Evolutionary conservation across 2,797 vertebrate genomes (phyloP).

Genomic region (Thamnophis elegans): DNA sequence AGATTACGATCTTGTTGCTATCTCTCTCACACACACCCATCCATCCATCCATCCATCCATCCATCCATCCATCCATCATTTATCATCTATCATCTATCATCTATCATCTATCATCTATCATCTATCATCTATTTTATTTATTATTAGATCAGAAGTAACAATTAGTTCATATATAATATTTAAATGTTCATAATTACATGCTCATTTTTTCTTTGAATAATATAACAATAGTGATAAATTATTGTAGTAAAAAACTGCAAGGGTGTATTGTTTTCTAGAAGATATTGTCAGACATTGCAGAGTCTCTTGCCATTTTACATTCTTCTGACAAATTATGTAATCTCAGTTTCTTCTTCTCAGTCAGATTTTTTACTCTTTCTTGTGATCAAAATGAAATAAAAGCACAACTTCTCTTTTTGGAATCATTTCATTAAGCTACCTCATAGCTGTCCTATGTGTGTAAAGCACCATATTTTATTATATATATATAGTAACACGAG

Average conservation of each 20-base stretch:
- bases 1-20: too few species aligned
- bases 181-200: background rate
- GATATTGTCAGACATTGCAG: background rate
- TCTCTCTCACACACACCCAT: background rate
- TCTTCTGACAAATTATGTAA: background rate
- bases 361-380: slow-evolving; percentile 5
- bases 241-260: background rate
- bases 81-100: background rate
- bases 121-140: background rate
- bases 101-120: background rate
- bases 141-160: background rate
- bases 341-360: background rate
- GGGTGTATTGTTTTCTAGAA: background rate
- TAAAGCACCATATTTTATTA: background rate
- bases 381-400: background rate
- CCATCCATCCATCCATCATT: too few species aligned
- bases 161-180: background rate
- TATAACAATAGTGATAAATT: background rate
- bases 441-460: background rate
- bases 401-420: background rate
- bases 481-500: background rate
- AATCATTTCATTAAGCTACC: background rate
- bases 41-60: too few species aligned
- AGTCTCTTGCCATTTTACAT: background rate
- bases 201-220: background rate